Evolutionary conservation across 2,888 invertebrate species (phyloP), one percentile per base, ranked within the genome.

Genomic region (Acanthococcus lagerstroemiae): DNA sequence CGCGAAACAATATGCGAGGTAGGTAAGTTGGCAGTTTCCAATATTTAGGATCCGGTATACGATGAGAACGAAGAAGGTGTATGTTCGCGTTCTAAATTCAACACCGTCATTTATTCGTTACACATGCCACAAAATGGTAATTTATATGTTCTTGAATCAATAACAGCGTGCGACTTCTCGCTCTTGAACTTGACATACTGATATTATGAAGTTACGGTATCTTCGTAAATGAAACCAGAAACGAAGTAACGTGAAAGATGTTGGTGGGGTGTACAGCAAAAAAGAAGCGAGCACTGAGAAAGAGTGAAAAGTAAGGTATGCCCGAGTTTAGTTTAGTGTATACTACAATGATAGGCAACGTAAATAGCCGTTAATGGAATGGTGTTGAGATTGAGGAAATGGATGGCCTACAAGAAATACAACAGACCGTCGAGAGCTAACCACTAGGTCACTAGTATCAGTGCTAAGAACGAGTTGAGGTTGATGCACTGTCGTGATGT

Each of bases 401-500:
- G 61, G 61, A 52, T 61, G 61, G 50, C 61, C 61, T 61, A 61
- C 52, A 61, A 61, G 48, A 46, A 57, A 48, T 60, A 60, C 46
- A 60, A 45, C 60, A 26, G 50, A 50, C 50, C 60, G 30, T 50
- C 25, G 54, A 46, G 9, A 61, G 37, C 52, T 37, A 52, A 45
- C 52, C 50, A 50, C 61, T 61, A 61, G 61, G 61, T 61, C 61
- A 61, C 61, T 26, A 61, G 61, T 61, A 61, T 52, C 61, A 54
- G 61, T 61, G 27, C 24, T 52, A 22, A 37, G 24, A 52, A 61
- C 61, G 50, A 52, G 52, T 60, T 45, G 44, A 52, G 52, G 61
- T 61, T 61, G 52, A 50, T 61, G 61, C 61, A 61, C 61, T 61
- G 61, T 61, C 50, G 61, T 50, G 50, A 61, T 60, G 60, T 27